Evolutionary conservation across 2,113 vertebrate genomes (phyloP).

Genomic region (Prochilodus magdalenae): DNA sequence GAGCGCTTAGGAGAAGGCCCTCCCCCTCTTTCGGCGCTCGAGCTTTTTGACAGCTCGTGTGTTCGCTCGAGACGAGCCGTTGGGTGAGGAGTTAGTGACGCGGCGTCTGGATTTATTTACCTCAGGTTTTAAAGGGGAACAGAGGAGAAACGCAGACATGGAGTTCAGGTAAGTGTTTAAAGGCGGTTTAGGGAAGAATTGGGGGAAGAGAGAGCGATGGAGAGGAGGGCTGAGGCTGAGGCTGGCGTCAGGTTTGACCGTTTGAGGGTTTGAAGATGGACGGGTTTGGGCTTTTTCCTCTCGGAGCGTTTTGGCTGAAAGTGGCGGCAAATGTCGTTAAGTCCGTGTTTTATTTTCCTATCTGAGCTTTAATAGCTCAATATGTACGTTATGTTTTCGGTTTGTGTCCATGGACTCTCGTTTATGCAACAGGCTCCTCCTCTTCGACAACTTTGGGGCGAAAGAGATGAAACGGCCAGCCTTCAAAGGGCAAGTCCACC

Average conservation of each 20-base stretch:
- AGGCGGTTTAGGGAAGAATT: background rate
- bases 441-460: background rate
- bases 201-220: background rate
- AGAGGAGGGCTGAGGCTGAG: background rate
- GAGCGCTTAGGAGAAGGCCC: background rate
- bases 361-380: background rate
- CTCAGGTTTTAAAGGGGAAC: background rate
- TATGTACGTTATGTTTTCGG: background rate
- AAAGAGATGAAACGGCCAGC: background rate
- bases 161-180: conserved; percentile 7
- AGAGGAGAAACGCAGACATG: background rate
- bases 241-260: background rate
- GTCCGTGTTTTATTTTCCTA: background rate
- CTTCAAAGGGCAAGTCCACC: too few relatives aligned
- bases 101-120: background rate
- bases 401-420: background rate
- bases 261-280: background rate
- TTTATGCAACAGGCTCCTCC: background rate
- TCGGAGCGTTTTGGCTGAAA: background rate
- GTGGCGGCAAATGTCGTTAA: background rate
- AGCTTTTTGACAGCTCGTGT: background rate
- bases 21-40: background rate
- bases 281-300: background rate
- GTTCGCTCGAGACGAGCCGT: background rate
- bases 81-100: background rate